Percentiles rank a stretch among this genome's conserved stretches.
Conservation (phyloP, 1,140 invertebrate genomes). For the Pseudoatta argentina region DNA sequence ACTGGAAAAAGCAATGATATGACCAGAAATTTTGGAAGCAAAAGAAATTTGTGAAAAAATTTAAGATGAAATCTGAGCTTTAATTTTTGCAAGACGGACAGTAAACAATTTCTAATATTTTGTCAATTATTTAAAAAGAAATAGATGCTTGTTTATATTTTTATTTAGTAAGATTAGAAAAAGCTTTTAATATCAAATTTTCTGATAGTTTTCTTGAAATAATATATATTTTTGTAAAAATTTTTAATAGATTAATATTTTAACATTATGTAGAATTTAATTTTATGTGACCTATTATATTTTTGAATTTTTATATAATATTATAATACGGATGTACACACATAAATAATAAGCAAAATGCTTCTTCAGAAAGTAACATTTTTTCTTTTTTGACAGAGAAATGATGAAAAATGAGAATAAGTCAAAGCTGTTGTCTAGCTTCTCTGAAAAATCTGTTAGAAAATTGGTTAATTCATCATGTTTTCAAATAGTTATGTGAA, state of each 20-base stretch:
- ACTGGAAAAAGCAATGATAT: neutral
- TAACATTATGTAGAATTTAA: neutral
- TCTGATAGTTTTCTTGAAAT: neutral
- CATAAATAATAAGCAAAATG: neutral
- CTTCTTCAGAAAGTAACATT: neutral
- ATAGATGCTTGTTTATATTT: neutral
- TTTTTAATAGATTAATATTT: neutral
- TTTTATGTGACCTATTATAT: neutral
- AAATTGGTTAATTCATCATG: slow-evolving; percentile 6
- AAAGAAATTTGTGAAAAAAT: neutral
- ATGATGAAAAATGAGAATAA: slow-evolving; percentile 12
- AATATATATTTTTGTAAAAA: neutral
- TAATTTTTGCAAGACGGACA: neutral
- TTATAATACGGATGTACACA: neutral
- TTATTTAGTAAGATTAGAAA: too few relatives aligned
- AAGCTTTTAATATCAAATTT: neutral
- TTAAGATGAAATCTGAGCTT: neutral
- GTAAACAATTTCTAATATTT: neutral
- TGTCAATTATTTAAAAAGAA: neutral
- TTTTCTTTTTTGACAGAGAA: neutral
- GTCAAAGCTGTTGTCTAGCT: neutral
- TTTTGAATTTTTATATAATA: neutral
- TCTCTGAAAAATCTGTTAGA: slow-evolving; percentile 17
- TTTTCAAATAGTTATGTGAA: neutral
- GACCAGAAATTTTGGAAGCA: neutral